Evolutionary conservation across 2,888 invertebrate species (phyloP).

Genomic region (Drosophila trichaetosa): DNA sequence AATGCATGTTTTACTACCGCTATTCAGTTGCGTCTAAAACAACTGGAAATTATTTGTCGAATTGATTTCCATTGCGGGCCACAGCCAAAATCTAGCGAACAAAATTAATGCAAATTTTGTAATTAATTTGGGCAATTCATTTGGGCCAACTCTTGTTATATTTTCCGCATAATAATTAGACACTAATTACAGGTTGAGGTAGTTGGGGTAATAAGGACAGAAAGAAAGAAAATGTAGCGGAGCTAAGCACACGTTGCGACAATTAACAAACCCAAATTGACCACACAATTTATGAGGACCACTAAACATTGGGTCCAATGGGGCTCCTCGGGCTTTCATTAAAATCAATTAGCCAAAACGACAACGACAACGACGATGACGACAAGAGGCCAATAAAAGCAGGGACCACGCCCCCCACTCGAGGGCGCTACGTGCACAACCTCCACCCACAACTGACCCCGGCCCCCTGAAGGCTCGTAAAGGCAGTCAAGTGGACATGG

Average conservation of each 20-base stretch:
- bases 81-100: slow-evolving; percentile 5
- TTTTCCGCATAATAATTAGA: slow-evolving; percentile 63
- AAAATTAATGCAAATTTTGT: slow-evolving; percentile 34
- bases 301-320: slow-evolving; percentile 48
- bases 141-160: slow-evolving; percentile 28
- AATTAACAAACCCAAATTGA: slow-evolving; percentile 83
- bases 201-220: slow-evolving; percentile 9
- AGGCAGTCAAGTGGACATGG: slow-evolving; percentile 72
- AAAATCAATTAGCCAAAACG: slow-evolving; percentile 76
- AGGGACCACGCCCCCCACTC: slow-evolving; percentile 62
- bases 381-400: slow-evolving; percentile 79
- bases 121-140: slow-evolving; percentile 44
- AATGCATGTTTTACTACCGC: background rate
- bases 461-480: slow-evolving; percentile 59
- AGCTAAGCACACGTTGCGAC: slow-evolving; percentile 66
- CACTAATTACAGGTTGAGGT: slow-evolving; percentile 61
- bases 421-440: slow-evolving; percentile 43
- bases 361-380: slow-evolving; percentile 30
- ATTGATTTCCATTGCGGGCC: background rate
- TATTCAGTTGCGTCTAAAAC: background rate
- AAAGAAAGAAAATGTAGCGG: slow-evolving; percentile 20
- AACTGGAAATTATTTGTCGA: slow-evolving; percentile 12
- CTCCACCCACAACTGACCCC: background rate
- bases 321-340: slow-evolving; percentile 61
- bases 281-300: slow-evolving; percentile 79